phyloP scores from a whole-genome alignment of 1,140 invertebrate genomes.

The Brachionus calyciflorus region DNA sequence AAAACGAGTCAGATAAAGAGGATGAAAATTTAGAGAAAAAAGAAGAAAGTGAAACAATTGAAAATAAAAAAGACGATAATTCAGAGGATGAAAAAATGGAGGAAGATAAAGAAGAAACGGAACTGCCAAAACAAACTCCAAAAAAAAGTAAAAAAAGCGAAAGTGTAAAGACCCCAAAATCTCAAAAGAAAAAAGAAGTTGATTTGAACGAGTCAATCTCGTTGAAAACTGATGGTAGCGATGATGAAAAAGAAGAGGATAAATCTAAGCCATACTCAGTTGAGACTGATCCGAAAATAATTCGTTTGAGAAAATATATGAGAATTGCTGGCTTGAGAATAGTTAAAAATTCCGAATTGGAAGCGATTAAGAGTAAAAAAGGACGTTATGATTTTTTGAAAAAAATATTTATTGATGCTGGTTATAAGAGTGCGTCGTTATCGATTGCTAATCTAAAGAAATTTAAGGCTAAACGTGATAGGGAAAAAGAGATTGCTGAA shows the following conservation, averaged over 20 bases:
- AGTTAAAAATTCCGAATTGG: constrained; percentile 39
- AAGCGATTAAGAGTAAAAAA: constrained; percentile 19
- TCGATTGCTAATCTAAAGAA: background rate
- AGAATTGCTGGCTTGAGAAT: constrained; percentile 13
- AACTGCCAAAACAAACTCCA: too few species aligned
- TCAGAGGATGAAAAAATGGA: background rate
- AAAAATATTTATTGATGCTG: constrained; percentile 37
- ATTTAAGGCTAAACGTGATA: constrained; percentile 18
- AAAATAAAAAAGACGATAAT: background rate
- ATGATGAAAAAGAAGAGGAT: constrained; percentile 1
- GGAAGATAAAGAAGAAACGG: background rate
- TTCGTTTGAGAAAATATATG: constrained; percentile 10
- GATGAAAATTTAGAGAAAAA: too few species aligned
- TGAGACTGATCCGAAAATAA: constrained; percentile 18
- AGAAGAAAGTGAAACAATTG: background rate
- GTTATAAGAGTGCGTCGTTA: background rate
- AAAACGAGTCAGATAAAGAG: too few species aligned
- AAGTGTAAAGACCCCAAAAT: background rate
- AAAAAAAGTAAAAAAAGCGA: background rate
- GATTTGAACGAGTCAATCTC: background rate
- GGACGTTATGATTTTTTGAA: constrained; percentile 35
- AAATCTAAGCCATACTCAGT: background rate
- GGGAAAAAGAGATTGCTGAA: constrained; percentile 45
- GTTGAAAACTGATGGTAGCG: constrained; percentile 4
- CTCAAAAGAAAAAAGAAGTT: background rate